A percentile compares a stretch with the other conserved stretches of the same genome.
phyloP scores from a whole-genome alignment of 2,797 vertebrate species.

The Cyclopterus lumpus region DNA sequence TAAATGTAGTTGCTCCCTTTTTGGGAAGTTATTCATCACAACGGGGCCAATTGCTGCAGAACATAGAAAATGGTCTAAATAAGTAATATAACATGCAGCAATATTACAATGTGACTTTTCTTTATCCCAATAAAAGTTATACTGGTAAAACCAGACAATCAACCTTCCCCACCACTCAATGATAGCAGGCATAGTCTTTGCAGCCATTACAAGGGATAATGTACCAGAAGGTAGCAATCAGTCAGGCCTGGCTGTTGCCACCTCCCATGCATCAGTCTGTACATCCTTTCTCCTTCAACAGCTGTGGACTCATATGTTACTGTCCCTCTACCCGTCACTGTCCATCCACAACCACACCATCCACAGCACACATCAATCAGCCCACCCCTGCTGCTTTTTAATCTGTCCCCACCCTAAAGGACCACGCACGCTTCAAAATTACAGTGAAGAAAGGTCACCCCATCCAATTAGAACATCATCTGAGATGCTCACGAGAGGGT shows the following conservation, averaged over 20 bases:
- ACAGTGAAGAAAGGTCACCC: slow-evolving; percentile 90
- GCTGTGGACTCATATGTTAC: slow-evolving; percentile 72
- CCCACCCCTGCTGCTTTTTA: slow-evolving; percentile 72
- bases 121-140: not conserved
- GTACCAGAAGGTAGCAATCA: slow-evolving; percentile 66
- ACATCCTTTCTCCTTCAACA: slow-evolving; percentile 56
- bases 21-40: not conserved
- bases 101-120: not conserved
- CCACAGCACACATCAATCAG: slow-evolving; percentile 74
- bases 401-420: slow-evolving; percentile 69
- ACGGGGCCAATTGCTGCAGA: not conserved
- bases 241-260: slow-evolving; percentile 48
- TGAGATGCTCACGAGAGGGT: slow-evolving; percentile 86
- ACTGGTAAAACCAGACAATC: slow-evolving; percentile 15
- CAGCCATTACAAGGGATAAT: slow-evolving; percentile 36
- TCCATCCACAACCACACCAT: slow-evolving; percentile 59
- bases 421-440: slow-evolving; percentile 69
- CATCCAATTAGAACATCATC: slow-evolving; percentile 96
- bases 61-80: not conserved
- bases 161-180: slow-evolving; percentile 1
- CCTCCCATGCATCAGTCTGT: slow-evolving; percentile 62
- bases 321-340: slow-evolving; percentile 71
- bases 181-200: slow-evolving; percentile 14
- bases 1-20: not conserved
- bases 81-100: not conserved